Evolutionary conservation across 2,797 vertebrate genomes (phyloP).

Genomic region (Gobionotothen gibberifrons): DNA sequence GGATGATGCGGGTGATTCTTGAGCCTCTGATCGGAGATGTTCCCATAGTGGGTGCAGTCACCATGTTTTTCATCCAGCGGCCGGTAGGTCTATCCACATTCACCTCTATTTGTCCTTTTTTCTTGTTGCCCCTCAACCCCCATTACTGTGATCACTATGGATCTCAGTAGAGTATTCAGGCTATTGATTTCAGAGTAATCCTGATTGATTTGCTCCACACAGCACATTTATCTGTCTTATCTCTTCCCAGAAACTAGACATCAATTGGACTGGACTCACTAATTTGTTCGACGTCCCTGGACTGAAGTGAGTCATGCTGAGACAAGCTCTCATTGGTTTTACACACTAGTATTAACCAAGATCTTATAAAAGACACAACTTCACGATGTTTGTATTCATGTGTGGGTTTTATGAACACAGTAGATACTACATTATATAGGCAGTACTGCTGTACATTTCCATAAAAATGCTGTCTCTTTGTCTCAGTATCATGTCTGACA

Average conservation of each 20-base stretch:
- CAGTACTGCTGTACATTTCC: neutral
- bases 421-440: neutral
- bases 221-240: constrained; percentile 30
- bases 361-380: neutral
- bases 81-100: constrained; percentile 85
- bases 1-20: constrained; percentile 92
- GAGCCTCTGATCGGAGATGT: constrained; percentile 93
- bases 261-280: constrained; percentile 97
- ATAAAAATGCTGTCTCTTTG: constrained; percentile 10
- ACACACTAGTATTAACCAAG: constrained; percentile 5
- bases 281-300: constrained; percentile 95
- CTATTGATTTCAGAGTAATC: constrained; percentile 52
- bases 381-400: neutral
- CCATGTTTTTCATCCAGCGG: constrained; percentile 94
- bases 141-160: constrained; percentile 25
- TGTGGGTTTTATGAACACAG: neutral
- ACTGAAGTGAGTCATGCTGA: constrained; percentile 86
- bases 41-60: constrained; percentile 93
- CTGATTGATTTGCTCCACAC: constrained; percentile 34
- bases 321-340: neutral
- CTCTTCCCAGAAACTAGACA: constrained; percentile 87
- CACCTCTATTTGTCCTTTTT: constrained; percentile 44
- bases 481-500: constrained; percentile 90
- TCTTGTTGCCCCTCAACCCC: constrained; percentile 12
- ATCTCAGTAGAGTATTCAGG: constrained; percentile 10